Percentiles rank a stretch among this genome's conserved stretches.
phyloP scores from a whole-genome alignment of 2,797 vertebrate genomes.

The Protosalanx chinensis region DNA sequence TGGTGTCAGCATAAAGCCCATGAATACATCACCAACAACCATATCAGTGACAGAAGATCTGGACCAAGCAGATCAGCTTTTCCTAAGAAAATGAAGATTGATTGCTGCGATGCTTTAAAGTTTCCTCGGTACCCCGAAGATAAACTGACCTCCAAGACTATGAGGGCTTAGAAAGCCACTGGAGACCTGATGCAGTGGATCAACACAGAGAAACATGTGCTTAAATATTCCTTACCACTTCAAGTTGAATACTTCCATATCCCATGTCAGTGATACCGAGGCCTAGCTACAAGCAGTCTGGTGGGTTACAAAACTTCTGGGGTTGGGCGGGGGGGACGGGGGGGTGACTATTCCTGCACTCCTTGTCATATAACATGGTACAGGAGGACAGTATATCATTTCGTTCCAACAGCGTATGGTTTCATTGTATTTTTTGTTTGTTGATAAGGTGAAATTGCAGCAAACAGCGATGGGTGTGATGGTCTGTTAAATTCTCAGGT shows the following conservation, averaged over 20 bases:
- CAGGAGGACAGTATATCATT: constrained; percentile 25
- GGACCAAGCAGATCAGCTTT: background rate
- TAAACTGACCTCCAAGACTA: background rate
- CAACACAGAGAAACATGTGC: background rate
- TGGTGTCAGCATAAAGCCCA: background rate
- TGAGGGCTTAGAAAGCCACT: background rate
- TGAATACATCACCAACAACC: constrained; percentile 5
- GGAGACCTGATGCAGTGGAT: background rate
- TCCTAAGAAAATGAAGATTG: background rate
- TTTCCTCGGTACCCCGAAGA: background rate
- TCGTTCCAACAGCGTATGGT: constrained; percentile 18
- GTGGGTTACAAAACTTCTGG: constrained; percentile 12
- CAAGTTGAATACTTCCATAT: constrained; percentile 32
- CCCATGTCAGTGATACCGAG: constrained; percentile 30
- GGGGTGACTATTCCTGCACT: constrained; percentile 3
- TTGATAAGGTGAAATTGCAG: constrained; percentile 16
- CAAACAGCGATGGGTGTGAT: constrained; percentile 33
- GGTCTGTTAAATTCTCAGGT: constrained; percentile 29
- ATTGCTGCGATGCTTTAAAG: background rate
- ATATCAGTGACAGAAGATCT: constrained; percentile 6
- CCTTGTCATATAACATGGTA: constrained; percentile 25
- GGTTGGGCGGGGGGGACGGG: background rate
- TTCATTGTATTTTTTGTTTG: constrained; percentile 23
- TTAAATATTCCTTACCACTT: background rate
- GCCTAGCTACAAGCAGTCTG: constrained; percentile 13